Conservation (phyloP, 1,140 invertebrate genomes). For the Steinernema feltiae region DNA sequence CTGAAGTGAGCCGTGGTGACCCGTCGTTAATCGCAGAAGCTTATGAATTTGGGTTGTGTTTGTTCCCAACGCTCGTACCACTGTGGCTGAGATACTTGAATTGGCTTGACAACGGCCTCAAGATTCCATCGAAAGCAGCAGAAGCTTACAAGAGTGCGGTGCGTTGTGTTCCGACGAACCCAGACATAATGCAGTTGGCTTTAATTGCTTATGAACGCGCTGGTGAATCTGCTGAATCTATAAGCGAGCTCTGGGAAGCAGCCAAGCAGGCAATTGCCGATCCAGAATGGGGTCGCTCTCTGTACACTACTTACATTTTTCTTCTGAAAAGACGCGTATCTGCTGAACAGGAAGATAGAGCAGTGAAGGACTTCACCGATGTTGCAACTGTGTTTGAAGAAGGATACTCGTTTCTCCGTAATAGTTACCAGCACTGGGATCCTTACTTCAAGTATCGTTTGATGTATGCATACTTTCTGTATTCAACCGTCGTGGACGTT, state of each 20-base stretch:
- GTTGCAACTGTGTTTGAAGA: constrained; percentile 32
- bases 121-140: constrained; percentile 26
- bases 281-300: constrained; percentile 14
- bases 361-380: constrained; percentile 18
- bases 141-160: constrained; percentile 25
- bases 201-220: constrained; percentile 25
- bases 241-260: constrained; percentile 21
- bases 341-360: too few species aligned
- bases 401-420: constrained; percentile 15
- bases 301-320: constrained; percentile 30
- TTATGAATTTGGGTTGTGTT: background rate
- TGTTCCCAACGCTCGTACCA: background rate
- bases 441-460: constrained; percentile 22
- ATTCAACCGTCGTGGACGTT: constrained; percentile 12
- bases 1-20: background rate
- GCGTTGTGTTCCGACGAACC: constrained; percentile 14
- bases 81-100: background rate
- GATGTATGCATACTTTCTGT: constrained; percentile 33
- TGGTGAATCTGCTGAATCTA: constrained; percentile 4
- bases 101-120: constrained; percentile 23
- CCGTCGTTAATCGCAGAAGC: background rate
- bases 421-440: constrained; percentile 33
- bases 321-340: constrained; percentile 21
- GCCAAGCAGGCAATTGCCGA: constrained; percentile 20
- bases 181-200: constrained; percentile 20